A percentile compares a stretch with the other conserved stretches of the same genome.
Conservation (phyloP, 2,888 invertebrate species). For the Acleris emargana region DNA sequence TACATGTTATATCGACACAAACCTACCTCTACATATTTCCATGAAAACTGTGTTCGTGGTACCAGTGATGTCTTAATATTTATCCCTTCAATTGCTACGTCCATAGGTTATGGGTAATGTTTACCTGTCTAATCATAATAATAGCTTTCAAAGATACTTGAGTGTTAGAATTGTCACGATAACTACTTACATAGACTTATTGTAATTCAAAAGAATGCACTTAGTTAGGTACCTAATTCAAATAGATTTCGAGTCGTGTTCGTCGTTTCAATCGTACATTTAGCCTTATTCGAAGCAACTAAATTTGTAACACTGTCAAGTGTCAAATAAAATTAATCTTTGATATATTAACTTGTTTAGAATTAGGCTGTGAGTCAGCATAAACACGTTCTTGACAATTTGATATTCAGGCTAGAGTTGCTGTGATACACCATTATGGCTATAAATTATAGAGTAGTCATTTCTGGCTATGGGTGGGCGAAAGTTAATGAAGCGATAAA, state of each 20-base stretch:
- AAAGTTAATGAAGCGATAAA: constrained; percentile 57
- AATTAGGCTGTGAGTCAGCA: constrained; percentile 80
- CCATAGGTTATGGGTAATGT: constrained; percentile 46
- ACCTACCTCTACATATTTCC: constrained; percentile 22
- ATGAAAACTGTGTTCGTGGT: constrained; percentile 7
- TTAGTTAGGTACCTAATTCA: constrained; percentile 54
- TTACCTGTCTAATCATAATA: constrained; percentile 48
- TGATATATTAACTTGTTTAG: constrained; percentile 69
- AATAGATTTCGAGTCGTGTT: constrained; percentile 68
- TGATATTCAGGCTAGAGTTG: constrained; percentile 82
- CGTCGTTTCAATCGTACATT: constrained; percentile 68
- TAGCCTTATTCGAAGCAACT: constrained; percentile 58
- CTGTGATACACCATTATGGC: constrained; percentile 82
- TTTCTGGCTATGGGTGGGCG: constrained; percentile 62
- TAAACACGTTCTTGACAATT: constrained; percentile 77
- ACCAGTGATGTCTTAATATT: constrained; percentile 9
- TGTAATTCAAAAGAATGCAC: constrained; percentile 56
- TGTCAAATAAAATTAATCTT: constrained; percentile 62
- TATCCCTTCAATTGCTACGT: constrained; percentile 35
- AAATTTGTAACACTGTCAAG: constrained; percentile 52
- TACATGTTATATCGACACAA: constrained; percentile 18
- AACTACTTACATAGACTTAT: constrained; percentile 55
- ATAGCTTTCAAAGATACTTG: constrained; percentile 57
- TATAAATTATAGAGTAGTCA: constrained; percentile 73
- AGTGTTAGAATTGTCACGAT: constrained; percentile 64